Conservation (phyloP, 1,140 invertebrate genomes). For the Choristoneura fumiferana region DNA sequence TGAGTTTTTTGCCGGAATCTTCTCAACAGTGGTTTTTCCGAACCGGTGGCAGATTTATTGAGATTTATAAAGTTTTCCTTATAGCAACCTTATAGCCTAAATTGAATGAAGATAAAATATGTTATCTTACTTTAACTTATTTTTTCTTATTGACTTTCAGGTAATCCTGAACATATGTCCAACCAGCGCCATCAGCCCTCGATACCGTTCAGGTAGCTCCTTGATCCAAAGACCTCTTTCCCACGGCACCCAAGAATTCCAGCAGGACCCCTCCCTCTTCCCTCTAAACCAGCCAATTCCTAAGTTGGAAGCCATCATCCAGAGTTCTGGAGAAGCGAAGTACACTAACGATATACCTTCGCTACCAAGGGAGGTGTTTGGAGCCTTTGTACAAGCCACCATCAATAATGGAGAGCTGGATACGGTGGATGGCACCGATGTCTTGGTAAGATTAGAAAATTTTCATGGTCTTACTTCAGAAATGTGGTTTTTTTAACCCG, state of each 20-base stretch:
- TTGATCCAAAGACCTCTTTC: constrained; percentile 81
- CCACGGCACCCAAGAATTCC: constrained; percentile 83
- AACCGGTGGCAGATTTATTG: too few species aligned
- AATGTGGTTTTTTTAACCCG: too few species aligned
- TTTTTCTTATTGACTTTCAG: too few species aligned
- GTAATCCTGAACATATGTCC: constrained; percentile 78
- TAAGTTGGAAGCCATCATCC: constrained; percentile 85
- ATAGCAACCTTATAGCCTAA: too few species aligned
- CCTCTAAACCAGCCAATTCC: constrained; percentile 86
- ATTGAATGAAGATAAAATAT: too few species aligned
- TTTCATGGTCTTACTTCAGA: too few species aligned
- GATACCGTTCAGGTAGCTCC: constrained; percentile 68
- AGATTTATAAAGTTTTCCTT: too few species aligned
- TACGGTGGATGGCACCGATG: constrained; percentile 78
- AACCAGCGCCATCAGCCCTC: constrained; percentile 41
- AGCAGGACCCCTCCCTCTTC: constrained; percentile 82
- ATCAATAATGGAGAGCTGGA: constrained; percentile 77
- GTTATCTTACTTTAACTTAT: too few species aligned
- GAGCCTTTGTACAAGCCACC: constrained; percentile 81
- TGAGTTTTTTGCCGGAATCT: too few species aligned
- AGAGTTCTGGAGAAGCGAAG: constrained; percentile 84
- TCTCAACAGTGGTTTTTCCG: too few species aligned
- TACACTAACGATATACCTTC: constrained; percentile 83
- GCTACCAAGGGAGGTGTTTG: constrained; percentile 80
- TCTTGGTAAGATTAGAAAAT: constrained; percentile 82